Evolutionary conservation across 2,888 invertebrate species (phyloP).

Genomic region (Drepanosiphum platanoidis): DNA sequence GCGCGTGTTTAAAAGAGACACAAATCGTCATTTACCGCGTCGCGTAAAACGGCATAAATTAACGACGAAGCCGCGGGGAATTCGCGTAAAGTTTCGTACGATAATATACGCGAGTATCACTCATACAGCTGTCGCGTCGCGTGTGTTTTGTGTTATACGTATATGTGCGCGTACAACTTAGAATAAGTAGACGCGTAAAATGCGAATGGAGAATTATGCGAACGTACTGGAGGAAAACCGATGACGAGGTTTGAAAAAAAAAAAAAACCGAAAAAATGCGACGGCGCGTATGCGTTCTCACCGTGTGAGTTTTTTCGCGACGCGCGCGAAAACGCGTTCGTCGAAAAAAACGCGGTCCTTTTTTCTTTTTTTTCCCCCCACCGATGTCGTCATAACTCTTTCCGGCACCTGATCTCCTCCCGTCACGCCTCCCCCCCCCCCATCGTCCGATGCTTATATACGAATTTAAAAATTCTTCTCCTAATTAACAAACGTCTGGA

Average conservation of each 20-base stretch:
- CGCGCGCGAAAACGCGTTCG: not conserved
- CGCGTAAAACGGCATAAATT: slow-evolving; percentile 14
- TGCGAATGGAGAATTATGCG: not conserved
- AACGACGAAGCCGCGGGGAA: slow-evolving; percentile 21
- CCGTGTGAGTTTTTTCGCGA: not conserved
- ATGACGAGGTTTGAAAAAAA: not conserved
- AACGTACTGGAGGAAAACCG: not conserved
- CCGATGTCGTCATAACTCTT: slow-evolving; percentile 46
- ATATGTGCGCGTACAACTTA: not conserved
- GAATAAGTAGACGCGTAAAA: not conserved
- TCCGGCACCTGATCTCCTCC: slow-evolving; percentile 21
- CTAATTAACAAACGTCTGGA: slow-evolving; percentile 47
- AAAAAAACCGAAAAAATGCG: not conserved
- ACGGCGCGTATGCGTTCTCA: not conserved
- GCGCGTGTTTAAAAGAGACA: no score
- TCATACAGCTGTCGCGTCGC: not conserved
- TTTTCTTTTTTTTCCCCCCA: not conserved
- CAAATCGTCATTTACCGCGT: slow-evolving; percentile 30
- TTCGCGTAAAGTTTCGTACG: slow-evolving; percentile 29
- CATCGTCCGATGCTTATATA: no score
- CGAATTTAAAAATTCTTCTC: slow-evolving; percentile 46
- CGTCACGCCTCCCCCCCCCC: not conserved
- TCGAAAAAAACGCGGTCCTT: not conserved
- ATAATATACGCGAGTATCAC: not conserved
- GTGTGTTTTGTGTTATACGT: no score